Percentiles rank a stretch among this genome's conserved stretches.
Conservation (phyloP, 2,888 invertebrate species). For the Harmothoe impar region DNA sequence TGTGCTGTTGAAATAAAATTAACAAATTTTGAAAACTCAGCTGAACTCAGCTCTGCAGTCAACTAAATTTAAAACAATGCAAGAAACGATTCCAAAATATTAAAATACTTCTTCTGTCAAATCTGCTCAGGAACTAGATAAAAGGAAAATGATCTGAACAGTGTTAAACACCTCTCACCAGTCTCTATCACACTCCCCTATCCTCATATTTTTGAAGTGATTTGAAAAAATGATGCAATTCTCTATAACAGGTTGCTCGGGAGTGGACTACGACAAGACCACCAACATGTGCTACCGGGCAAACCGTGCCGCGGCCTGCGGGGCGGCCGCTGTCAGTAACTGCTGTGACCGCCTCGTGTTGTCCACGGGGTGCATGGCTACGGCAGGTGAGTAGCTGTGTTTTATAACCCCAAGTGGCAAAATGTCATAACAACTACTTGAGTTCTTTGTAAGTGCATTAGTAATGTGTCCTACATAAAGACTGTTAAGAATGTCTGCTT, state of each 20-base stretch:
- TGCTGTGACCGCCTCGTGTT: slow-evolving; percentile 26
- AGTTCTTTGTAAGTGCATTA: not conserved
- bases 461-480: not conserved
- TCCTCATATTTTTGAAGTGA: too few relatives aligned
- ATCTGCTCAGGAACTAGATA: too few relatives aligned
- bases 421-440: not conserved
- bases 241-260: not conserved
- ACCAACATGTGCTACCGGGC: not conserved
- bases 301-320: not conserved
- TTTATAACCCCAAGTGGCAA: not conserved
- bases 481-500: not conserved
- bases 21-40: too few relatives aligned
- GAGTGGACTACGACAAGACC: not conserved
- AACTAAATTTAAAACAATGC: too few relatives aligned
- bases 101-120: too few relatives aligned
- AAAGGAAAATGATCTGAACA: too few relatives aligned
- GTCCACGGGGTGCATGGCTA: not conserved
- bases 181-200: too few relatives aligned
- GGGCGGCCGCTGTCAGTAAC: not conserved
- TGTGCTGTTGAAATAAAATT: too few relatives aligned
- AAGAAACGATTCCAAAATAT: too few relatives aligned
- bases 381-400: not conserved
- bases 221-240: too few relatives aligned
- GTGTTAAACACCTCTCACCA: too few relatives aligned
- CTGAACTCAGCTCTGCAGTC: too few relatives aligned